phyloP scores from a whole-genome alignment of 2,113 vertebrate species.

The Miniopterus natalensis region DNA sequence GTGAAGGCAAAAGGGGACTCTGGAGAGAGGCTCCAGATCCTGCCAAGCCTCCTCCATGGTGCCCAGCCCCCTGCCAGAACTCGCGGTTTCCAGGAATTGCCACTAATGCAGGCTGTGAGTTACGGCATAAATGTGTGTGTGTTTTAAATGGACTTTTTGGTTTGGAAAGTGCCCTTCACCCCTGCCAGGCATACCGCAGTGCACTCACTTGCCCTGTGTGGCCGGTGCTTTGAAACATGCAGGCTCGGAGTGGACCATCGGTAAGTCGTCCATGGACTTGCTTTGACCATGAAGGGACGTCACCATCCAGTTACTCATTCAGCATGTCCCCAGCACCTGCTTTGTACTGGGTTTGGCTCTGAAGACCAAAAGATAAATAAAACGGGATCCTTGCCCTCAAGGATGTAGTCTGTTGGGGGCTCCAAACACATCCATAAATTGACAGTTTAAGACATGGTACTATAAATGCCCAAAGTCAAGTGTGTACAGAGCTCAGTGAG shows the following conservation, averaged over 20 bases:
- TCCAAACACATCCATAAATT: background rate
- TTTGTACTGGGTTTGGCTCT: background rate
- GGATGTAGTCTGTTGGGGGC: background rate
- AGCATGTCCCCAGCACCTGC: background rate
- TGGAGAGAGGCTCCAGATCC: background rate
- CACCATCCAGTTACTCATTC: background rate
- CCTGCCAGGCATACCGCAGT: background rate
- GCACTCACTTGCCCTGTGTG: background rate
- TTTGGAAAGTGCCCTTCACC: background rate
- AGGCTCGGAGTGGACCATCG: background rate
- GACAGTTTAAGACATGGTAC: background rate
- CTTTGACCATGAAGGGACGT: background rate
- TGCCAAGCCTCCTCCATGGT: background rate
- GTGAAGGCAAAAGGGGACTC: background rate
- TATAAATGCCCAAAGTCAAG: background rate
- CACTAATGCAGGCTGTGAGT: constrained; percentile 20
- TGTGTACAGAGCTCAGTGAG: no score
- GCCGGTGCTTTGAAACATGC: background rate
- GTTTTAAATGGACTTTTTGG: background rate
- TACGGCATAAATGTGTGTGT: constrained; percentile 11
- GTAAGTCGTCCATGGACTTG: background rate
- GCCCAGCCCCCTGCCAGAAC: background rate
- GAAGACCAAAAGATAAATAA: background rate
- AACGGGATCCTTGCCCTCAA: background rate
- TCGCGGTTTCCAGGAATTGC: constrained; percentile 8